Conservation (phyloP, 2,113 vertebrate genomes). For the Noturus placidus region DNA sequence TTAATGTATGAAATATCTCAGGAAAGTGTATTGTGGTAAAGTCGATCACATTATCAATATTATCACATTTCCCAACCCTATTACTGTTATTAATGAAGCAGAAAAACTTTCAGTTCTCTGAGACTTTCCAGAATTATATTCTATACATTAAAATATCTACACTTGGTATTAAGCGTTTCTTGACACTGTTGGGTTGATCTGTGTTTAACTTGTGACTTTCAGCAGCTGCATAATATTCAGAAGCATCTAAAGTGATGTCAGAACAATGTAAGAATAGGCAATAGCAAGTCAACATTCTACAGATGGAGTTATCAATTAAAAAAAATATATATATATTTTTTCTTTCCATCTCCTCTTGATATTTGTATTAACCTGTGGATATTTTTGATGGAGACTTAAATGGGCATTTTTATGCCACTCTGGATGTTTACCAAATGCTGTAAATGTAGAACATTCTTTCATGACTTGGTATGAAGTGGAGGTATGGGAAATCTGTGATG, state of each 20-base stretch:
- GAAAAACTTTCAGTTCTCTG: neutral
- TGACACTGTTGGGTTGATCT: neutral
- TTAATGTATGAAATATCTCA: neutral
- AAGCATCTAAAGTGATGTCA: neutral
- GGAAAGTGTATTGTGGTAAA: neutral
- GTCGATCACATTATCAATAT: neutral
- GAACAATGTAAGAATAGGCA: neutral
- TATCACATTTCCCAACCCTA: neutral
- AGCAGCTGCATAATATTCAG: neutral
- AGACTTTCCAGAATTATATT: neutral
- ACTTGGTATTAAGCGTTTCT: neutral
- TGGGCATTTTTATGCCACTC: neutral
- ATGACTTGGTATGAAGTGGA: neutral
- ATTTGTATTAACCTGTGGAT: neutral
- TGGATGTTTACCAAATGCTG: neutral
- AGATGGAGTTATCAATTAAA: neutral
- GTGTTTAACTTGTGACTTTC: neutral
- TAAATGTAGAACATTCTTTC: neutral
- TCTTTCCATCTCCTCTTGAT: neutral
- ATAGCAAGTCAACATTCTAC: neutral
- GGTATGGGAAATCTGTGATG: slow-evolving; percentile 38
- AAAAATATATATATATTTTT: no score
- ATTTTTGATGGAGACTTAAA: neutral
- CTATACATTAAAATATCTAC: neutral
- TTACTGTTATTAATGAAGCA: neutral